These are phyloP conservation scores for Lophotis ruficrista DNA, from an alignment of 2,113 vertebrate species.

Conservation along the genomic window DNA sequence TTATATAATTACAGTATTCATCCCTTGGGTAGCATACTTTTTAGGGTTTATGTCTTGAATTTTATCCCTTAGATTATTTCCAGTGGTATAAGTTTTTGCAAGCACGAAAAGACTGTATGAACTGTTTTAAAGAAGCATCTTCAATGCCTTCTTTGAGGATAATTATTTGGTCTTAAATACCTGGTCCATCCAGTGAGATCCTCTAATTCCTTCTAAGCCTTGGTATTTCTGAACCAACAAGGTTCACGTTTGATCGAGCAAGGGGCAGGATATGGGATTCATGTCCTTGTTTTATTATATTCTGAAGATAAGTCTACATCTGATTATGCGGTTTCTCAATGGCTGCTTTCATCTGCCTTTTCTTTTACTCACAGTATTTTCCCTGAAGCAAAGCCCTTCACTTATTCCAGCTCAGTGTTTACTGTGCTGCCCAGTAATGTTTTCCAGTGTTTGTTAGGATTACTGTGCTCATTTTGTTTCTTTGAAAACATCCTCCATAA, in stretches of 20 bases:
- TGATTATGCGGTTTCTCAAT: not conserved
- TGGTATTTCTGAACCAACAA: not conserved
- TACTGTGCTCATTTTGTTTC: not conserved
- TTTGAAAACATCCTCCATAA: not conserved
- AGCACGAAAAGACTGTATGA: not conserved
- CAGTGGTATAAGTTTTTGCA: not conserved
- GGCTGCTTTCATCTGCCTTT: conserved; percentile 29
- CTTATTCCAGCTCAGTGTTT: not conserved
- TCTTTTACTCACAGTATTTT: not conserved
- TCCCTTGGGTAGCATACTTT: not conserved
- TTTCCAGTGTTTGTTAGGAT: not conserved
- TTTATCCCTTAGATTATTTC: conserved; percentile 11
- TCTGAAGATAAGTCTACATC: not conserved
- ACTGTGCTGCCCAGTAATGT: not conserved
- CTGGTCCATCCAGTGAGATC: not conserved
- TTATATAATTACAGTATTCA: conserved; percentile 38
- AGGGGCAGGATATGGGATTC: not conserved
- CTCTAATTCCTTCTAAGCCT: not conserved
- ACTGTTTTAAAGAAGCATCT: not conserved
- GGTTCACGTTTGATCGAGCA: not conserved
- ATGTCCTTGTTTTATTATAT: not conserved
- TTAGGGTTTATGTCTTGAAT: not conserved
- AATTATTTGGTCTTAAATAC: not conserved
- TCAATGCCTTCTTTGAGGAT: not conserved
- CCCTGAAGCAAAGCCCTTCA: not conserved